phyloP scores from a whole-genome alignment of 2,113 vertebrate species.

The Forbesichthys agassizii region DNA sequence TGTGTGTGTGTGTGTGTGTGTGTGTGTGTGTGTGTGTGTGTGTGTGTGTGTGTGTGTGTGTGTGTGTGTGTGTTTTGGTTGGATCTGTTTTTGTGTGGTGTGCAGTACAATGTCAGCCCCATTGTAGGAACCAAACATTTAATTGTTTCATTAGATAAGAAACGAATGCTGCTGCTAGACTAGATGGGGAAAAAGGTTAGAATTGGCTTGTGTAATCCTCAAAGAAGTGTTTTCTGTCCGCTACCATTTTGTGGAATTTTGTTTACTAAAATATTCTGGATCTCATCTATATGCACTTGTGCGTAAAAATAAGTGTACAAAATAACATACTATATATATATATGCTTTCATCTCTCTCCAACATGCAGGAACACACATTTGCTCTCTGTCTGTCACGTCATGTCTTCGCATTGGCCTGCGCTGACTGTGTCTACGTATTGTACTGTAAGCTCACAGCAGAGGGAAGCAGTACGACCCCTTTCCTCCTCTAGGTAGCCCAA shows the following conservation, averaged over 20 bases:
- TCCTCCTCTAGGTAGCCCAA: too few species aligned
- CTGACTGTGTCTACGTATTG: conserved; percentile 17
- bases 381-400: conserved; percentile 20
- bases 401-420: conserved; percentile 18
- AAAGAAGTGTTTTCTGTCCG: conserved; percentile 48
- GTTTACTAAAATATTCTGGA: too few species aligned
- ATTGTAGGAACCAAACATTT: too few species aligned
- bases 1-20: background rate
- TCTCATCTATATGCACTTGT: too few species aligned
- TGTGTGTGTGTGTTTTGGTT: conserved; percentile 1
- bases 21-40: background rate
- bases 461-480: too few species aligned
- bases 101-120: too few species aligned
- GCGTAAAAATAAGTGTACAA: background rate
- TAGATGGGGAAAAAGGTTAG: too few species aligned
- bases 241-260: conserved; percentile 26
- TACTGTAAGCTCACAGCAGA: too few species aligned
- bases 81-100: too few species aligned
- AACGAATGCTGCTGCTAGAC: too few species aligned
- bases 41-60: background rate
- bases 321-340: conserved; percentile 10
- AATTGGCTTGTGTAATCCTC: too few species aligned
- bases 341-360: background rate
- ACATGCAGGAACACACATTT: background rate
- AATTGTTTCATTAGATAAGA: too few species aligned